Evolutionary conservation across 2,113 vertebrate genomes (phyloP), one percentile per base, ranked within the genome.

Genomic region (Pholis gunnellus): DNA sequence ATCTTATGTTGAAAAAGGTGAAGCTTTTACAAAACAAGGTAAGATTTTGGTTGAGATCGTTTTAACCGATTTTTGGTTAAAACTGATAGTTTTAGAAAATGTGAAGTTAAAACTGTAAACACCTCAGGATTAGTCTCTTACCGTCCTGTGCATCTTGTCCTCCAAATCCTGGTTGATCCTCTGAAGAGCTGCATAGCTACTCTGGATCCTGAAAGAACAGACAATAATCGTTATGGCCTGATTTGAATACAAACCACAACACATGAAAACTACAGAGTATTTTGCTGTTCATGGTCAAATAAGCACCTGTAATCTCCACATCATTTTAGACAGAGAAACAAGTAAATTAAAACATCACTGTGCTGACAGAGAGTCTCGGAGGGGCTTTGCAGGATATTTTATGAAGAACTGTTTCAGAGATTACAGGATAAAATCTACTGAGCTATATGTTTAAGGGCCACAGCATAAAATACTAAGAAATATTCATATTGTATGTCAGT

Each of bases 141-240:
- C 98, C 96, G 97, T 97, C 87, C 95, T 94, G 87, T 97, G 97
- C 83, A 99, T 96, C 91, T 99, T 99, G 83, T 99, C 97, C 89
- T 99, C 97, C 94, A 98, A 93, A 91, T 99, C 97, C 93, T 98
- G 97, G 93, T 99, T 99, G 96, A 99, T 97, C 93, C 97, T 96
- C 94, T 99, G 98, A 89, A 99, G 95, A 42, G 97, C 95, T 92
- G 97, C 92, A 91, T 99, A 99, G 93, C 98, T 97, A 91, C 94
- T 99, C 94, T 99, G 98, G 91, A 99, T 98, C 95, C 98, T 99
- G 9, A 31, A 80, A 54, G 8, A 60, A 77, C 20, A 78, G 34
- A 10, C 92, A 91, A 74, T 4, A 84, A 54, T 34, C 31, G 36
- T 20, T n/a, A 64, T 1, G 38, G 2, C 38, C 6, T 6, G 13